Base-by-base conservation (phyloP, 2,888 invertebrate species). In the Thymelicus lineola region DNA sequence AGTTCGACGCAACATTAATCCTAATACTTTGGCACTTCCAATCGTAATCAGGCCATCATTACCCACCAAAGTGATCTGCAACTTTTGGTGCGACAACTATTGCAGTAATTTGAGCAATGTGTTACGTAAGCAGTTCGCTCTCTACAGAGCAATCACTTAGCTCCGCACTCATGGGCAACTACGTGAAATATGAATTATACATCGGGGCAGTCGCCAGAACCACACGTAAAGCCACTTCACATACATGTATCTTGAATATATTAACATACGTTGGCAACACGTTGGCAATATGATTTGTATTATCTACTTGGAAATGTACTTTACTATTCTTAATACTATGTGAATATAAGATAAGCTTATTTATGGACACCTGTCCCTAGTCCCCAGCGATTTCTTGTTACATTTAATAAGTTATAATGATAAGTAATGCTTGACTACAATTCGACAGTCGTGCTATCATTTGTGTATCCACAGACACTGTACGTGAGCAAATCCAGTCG, bases 181-280 rank as follows among this genome's bases (percentile, higher is more conserved):
- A n/a, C 60, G 7, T 46, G n/a, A 61, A 46, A 61, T 61, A 61
- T 61, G 46, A 61, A 61, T 61, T 61, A 61, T 46, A 61, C 61
- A 61, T 61, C 61, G 12, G 20, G 46, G 6, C 59, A 38, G 36
- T n/a, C 57, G 35, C 45, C 46, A 48, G n/a, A 61, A n/a, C 61
- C 46, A 20, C 28, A 46, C 61, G 46, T 61, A 46, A 61, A 61
- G 28, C 46, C 20, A 53, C 53, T 28, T 14, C 7, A 28, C 46
- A 20, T 46, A 12, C 61, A 45, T 46, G 60, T 61, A 46, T 61
- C 42, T 42, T 28, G 7, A 46, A 61, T 61, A 35, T 61, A 61
- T 61, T 45, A 61, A 61, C 28, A 59, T 17, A 38, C 38, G 38
- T 20, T 20, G 15, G 10, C n/a, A 7, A 59, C 15, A 38, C 38